Percentiles rank a stretch among this genome's conserved stretches.
Evolutionary conservation across 2,888 invertebrate genomes (phyloP).

Genomic region (Lasioglossum pauxillum): DNA sequence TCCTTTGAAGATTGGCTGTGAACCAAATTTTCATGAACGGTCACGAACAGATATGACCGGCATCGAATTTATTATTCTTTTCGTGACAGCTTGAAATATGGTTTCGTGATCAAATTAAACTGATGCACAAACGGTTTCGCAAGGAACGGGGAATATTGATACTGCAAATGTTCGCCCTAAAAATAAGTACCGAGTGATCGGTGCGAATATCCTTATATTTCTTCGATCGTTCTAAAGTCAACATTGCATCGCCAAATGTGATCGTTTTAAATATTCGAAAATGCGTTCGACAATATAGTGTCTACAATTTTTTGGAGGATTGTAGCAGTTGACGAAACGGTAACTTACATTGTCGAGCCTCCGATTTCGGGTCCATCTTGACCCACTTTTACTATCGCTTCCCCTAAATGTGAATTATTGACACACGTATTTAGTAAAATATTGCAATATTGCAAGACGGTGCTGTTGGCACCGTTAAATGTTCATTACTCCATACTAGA

Average conservation of each 20-base stretch:
- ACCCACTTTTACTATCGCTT: background rate
- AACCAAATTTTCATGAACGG: slow-evolving; percentile 55
- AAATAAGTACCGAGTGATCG: background rate
- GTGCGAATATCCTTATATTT: background rate
- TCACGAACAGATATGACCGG: slow-evolving; percentile 44
- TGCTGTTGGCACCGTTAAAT: background rate
- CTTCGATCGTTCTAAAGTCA: background rate
- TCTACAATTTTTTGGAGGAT: background rate
- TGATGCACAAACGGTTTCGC: slow-evolving; percentile 21
- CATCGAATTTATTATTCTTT: slow-evolving; percentile 57
- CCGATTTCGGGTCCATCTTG: background rate
- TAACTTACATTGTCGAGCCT: background rate
- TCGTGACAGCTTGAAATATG: slow-evolving; percentile 44
- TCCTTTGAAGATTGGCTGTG: slow-evolving; percentile 43
- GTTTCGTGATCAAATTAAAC: slow-evolving; percentile 47
- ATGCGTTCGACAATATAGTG: background rate
- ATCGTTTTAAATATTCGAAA: background rate
- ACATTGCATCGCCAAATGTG: background rate
- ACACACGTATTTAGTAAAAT: background rate
- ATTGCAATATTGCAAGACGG: background rate
- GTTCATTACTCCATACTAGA: background rate
- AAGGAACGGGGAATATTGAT: slow-evolving; percentile 15
- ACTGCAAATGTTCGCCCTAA: background rate
- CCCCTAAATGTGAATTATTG: background rate
- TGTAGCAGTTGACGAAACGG: background rate